Evolutionary conservation across 2,797 vertebrate species (phyloP), one percentile per base, ranked within the genome.

Genomic region (Ciconia nigra): DNA sequence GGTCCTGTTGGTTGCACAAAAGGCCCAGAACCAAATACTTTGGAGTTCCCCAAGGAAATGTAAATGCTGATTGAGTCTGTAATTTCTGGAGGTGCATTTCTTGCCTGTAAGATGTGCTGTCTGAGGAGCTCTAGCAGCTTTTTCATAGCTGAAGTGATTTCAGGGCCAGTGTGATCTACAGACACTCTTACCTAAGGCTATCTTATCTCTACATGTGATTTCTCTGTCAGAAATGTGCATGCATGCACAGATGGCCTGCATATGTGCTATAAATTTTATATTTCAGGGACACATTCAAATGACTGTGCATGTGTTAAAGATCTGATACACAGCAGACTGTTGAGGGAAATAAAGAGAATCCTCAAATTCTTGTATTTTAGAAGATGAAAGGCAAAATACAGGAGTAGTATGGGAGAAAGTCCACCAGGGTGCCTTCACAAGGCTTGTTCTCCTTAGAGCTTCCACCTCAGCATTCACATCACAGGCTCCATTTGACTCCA

Each of bases 381-480:
- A 80, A 77, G 35, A 3, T 13, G 13, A 54, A 95, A 97, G 55
- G 29, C 13, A 42, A 70, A 88, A 77, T 20, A 1, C 24, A 63
- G 54, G 33, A 76, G 4, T 1, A 57, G 51, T 28, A 46, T 17
- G 22, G 35, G 29, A 67, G 39, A 37, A 90, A 44, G 7, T 29
- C 9, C 5, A 20, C 11, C 13, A 55, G 16, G 10, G 3, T 65
- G 29, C 10, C 44, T 41, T 79, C 62, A 37, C 0, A 2, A 35
- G 44, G n/a, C 8, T 35, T 37, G 22, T 5, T 58, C 5, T 58
- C 46, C n/a, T 63, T 26, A 42, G 46, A 62, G 35, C 39, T 77
- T 47, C 35, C 10, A 70, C 19, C 33, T 72, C 24, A 46, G 58
- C 21, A 14, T 15, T 73, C n/a, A 15, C 13, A 35, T 61, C 26